Evolutionary conservation across 2,113 vertebrate species (phyloP), one percentile per base, ranked within the genome.

Genomic region (Dermatemys mawii): DNA sequence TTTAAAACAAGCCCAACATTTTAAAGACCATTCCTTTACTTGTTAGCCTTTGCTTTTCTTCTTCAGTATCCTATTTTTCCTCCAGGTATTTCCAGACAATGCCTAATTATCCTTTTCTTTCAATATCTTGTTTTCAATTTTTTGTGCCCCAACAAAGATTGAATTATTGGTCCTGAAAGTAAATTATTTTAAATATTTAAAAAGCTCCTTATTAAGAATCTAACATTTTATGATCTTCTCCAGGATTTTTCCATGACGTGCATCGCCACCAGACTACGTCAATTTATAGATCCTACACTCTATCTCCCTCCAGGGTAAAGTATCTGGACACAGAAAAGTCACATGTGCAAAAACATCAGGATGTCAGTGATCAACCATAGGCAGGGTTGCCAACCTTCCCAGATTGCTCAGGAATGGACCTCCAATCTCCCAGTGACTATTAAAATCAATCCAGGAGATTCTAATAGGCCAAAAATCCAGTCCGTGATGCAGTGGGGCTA

Each of bases 231-330:
- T 54, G 27, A 44, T 12, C 75, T 70, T 83, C 83, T 78, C 26
- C 29, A 97, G 96, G 73, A 80, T 78, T 76, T 10, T 51, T 80
- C 38, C 53, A 83, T 70, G 44, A 76, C 44, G 5, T 63, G 46
- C 51, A 91, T 88, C 1, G 4, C 51, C 89, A 95, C 95, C 14
- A 78, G 92, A 49, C 90, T 92, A 27, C 81, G 70, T 63, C 75
- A 97, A 60, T 97, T 97, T 84, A 21, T 49, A 76, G 91, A 97
- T 50, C 81, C 14, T 27, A 89, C 50, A 53, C 91, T 54, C 0
- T 2, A 10, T 41, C 35, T 95, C 26, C 94, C 94, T 78, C 54
- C 94, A 76, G 95, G 96, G 95, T 97, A 97, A 95, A 44, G 54
- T 90, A 84, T 94, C 17, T 13, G 27, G 79, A 83, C 5, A 5